Base-by-base conservation (phyloP, 2,113 vertebrate species). In the Canis aureus region DNA sequence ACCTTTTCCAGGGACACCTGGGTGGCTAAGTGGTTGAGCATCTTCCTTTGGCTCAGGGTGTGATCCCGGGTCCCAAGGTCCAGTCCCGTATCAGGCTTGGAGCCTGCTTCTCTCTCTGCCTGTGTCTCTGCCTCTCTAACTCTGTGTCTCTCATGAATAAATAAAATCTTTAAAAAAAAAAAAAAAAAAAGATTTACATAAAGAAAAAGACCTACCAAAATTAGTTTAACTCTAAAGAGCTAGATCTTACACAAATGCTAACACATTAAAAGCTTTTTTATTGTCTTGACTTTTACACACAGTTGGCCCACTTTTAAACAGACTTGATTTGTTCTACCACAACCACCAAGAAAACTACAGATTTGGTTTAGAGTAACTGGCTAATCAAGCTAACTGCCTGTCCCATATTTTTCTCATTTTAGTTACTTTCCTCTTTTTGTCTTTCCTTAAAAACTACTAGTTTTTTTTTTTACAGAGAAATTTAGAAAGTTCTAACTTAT, bases 371-470 rank as follows among this genome's bases (percentile, higher is more conserved):
- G n/a, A 32, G 17, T 73, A 71, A 94, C 0, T 59, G 78, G 27
- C 71, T 79, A 38, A 53, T 79, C 88, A 91, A 13, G 29, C 29
- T 83, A 95, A 90, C 49, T 32, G 17, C 62, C 29, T 71, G 4
- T 53, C 15, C 9, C 9, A 17, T 66, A 91, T 84, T 80, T 80
- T 91, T 79, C 53, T 79, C 81, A 79, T 79, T 83, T 79, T 57
- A 95, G 60, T 67, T 85, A 91, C 73, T 78, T 57, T 35, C 64
- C 23, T 86, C 29, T 51, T 90, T 95, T 66, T 84, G 27, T 16
- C 49, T 53, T 85, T 85, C 29, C 51, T 85, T 84, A 57, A 91
- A 95, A 85, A 53, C 15, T 27, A 84, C 38, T 53, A 49, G 79
- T 43, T 43, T 11, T 38, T 69, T 69, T 53, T 81, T 82, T 74